Percentiles rank a stretch among this genome's conserved stretches.
These are phyloP conservation scores for Corythornis madagascariensis DNA, from an alignment of 2,113 vertebrate genomes.

Conservation along the genomic window DNA sequence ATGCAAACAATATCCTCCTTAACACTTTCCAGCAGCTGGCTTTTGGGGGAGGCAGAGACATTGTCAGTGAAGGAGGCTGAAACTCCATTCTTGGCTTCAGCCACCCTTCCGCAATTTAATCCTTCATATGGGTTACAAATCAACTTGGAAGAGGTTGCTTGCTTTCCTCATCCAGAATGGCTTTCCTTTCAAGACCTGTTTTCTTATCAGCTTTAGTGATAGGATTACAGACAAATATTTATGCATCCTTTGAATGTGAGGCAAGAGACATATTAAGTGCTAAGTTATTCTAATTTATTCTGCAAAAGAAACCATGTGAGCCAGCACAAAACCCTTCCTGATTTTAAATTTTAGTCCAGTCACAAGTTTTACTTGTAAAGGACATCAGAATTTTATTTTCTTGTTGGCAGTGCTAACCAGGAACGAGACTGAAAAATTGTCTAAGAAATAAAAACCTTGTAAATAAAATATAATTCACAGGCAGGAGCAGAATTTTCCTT, in stretches of 20 bases:
- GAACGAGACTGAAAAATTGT: neutral
- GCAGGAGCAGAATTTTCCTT: slow-evolving; percentile 76
- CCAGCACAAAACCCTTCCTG: slow-evolving; percentile 4
- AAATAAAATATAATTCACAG: slow-evolving; percentile 80
- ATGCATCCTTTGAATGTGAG: slow-evolving; percentile 25
- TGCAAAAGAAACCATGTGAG: neutral
- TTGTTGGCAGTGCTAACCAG: neutral
- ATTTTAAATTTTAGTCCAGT: slow-evolving; percentile 29
- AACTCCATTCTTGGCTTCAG: neutral
- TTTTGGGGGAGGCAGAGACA: neutral
- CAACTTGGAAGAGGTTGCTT: neutral
- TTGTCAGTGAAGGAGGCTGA: neutral
- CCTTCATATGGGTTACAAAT: neutral
- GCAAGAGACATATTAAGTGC: slow-evolving; percentile 20
- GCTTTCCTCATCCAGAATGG: neutral
- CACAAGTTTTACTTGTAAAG: neutral
- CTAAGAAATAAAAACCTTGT: slow-evolving; percentile 68
- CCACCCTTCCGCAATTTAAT: neutral
- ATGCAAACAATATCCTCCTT: slow-evolving; percentile 72
- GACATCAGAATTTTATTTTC: slow-evolving; percentile 21
- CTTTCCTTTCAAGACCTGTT: slow-evolving; percentile 13
- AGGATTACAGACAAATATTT: slow-evolving; percentile 63
- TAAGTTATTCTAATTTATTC: slow-evolving; percentile 68
- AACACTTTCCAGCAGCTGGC: slow-evolving; percentile 42
- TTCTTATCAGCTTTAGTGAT: slow-evolving; percentile 5